A percentile compares a stretch with the other conserved stretches of the same genome.
phyloP scores from a whole-genome alignment of 2,797 vertebrate species.

The Gymnodraco acuticeps region DNA sequence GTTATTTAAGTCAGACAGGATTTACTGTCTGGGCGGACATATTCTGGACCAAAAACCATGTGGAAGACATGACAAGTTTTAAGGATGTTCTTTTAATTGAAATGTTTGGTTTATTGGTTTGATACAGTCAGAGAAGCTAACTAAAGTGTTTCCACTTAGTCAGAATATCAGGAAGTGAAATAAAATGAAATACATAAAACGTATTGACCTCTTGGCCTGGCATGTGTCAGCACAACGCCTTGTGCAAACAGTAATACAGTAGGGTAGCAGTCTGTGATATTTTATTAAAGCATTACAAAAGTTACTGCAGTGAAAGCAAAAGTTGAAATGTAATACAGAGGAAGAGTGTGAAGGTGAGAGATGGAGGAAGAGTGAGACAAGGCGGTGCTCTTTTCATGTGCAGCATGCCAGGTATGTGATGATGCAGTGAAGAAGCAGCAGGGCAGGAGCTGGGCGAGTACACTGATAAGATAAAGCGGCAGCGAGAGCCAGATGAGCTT shows the following conservation, averaged over 20 bases:
- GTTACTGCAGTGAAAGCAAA: constrained; percentile 48
- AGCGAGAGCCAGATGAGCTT: constrained; percentile 71
- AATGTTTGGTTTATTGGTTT: constrained; percentile 34
- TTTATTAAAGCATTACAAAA: constrained; percentile 40
- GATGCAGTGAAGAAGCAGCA: constrained; percentile 46
- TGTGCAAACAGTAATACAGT: constrained; percentile 30
- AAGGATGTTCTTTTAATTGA: constrained; percentile 37
- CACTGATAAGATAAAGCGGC: constrained; percentile 84
- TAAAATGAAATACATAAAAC: constrained; percentile 17
- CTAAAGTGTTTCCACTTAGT: constrained; percentile 19
- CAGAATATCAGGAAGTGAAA: constrained; percentile 25
- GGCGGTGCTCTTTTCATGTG: constrained; percentile 57
- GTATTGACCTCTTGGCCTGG: constrained; percentile 14
- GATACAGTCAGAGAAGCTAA: constrained; percentile 17
- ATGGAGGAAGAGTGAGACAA: constrained; percentile 30
- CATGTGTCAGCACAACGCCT: constrained; percentile 31
- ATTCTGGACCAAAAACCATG: constrained; percentile 55
- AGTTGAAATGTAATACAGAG: constrained; percentile 57
- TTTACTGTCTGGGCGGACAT: constrained; percentile 79
- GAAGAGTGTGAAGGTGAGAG: constrained; percentile 48
- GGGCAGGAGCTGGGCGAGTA: constrained; percentile 33
- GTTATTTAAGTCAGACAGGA: constrained; percentile 78
- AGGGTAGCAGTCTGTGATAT: constrained; percentile 27
- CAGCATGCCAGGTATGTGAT: constrained; percentile 64
- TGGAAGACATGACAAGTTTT: constrained; percentile 52